Percentiles rank a stretch among this genome's conserved stretches.
Conservation (phyloP, 2,888 invertebrate genomes). For the Clepsis dumicolana region DNA sequence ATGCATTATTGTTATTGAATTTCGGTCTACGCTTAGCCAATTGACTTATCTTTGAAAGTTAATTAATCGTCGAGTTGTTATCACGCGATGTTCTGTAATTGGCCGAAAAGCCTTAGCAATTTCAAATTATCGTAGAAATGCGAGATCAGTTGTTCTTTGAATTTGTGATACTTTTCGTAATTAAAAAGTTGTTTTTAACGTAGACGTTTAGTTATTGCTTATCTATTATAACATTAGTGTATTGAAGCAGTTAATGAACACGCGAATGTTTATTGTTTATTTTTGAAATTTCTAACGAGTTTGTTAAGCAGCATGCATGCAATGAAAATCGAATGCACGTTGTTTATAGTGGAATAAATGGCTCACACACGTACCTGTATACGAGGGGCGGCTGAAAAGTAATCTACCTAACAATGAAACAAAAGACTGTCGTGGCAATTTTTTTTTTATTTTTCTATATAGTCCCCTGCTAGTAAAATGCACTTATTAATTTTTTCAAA, state of each 20-base stretch:
- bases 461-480: too few relatives aligned
- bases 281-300: background rate
- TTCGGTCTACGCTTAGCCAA: constrained; percentile 73
- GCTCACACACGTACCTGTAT: too few relatives aligned
- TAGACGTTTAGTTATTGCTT: background rate
- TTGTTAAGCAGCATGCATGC: background rate
- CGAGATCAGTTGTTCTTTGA: constrained; percentile 34
- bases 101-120: constrained; percentile 51
- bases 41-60: constrained; percentile 82
- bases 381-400: too few relatives aligned
- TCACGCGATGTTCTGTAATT: constrained; percentile 78
- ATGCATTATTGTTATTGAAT: constrained; percentile 81
- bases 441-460: too few relatives aligned
- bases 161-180: constrained; percentile 26
- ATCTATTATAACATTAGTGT: background rate
- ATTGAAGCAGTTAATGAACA: background rate
- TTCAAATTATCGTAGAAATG: constrained; percentile 42
- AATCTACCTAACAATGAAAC: too few relatives aligned
- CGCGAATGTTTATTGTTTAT: background rate
- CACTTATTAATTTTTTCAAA: too few relatives aligned
- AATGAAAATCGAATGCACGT: background rate
- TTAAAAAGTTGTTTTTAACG: constrained; percentile 11
- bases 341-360: too few relatives aligned
- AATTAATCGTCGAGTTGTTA: constrained; percentile 76
- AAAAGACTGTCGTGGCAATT: too few relatives aligned